Evolutionary conservation across 2,113 vertebrate genomes (phyloP).

Genomic region (Machaerirhynchus nigripectus): DNA sequence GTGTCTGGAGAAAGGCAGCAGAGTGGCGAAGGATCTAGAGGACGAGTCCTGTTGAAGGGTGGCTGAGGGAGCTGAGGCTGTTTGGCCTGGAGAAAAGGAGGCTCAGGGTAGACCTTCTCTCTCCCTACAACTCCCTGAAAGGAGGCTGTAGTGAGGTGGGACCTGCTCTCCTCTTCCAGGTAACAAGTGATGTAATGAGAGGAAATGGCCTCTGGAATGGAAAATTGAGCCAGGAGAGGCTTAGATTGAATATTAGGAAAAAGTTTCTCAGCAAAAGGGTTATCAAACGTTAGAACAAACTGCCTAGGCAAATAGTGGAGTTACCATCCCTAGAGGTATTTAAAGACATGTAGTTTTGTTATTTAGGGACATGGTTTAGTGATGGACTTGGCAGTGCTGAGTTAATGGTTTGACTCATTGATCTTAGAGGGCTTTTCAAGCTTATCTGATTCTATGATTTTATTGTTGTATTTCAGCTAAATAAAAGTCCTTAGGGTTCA

Average conservation of each 20-base stretch:
- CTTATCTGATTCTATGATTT: background rate
- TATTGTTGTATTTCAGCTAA: background rate
- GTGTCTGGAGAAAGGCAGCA: background rate
- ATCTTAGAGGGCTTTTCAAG: background rate
- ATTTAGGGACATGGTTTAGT: background rate
- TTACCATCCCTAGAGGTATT: background rate
- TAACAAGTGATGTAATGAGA: background rate
- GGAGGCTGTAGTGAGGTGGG: too few species aligned
- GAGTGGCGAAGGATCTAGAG: background rate
- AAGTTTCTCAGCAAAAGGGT: background rate
- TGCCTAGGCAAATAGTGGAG: background rate
- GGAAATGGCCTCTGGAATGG: background rate
- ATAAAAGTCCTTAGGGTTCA: background rate
- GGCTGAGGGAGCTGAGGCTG: background rate
- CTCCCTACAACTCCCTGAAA: background rate
- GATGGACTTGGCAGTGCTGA: background rate
- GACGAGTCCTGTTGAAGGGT: background rate
- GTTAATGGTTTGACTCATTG: background rate
- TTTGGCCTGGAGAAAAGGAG: background rate
- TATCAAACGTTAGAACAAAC: background rate
- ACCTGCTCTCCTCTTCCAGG: background rate
- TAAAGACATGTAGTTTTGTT: background rate
- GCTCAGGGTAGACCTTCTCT: background rate
- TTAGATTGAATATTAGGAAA: background rate
- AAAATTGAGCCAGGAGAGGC: background rate